These are phyloP conservation scores for Natrix natrix DNA, from an alignment of 2,797 vertebrate genomes.

Conservation along the genomic window DNA sequence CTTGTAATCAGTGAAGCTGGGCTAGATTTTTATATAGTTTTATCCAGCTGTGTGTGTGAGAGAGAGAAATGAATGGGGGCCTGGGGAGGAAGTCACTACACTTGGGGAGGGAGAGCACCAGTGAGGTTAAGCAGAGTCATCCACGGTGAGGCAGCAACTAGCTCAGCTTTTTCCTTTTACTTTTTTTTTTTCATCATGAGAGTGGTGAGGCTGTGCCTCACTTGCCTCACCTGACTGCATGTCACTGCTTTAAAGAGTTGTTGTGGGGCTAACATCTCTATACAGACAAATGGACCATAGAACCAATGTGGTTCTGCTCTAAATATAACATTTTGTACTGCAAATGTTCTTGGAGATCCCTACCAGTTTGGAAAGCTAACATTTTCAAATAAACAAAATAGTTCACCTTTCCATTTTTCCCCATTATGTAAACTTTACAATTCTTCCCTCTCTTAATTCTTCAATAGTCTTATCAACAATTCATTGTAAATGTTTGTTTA, in stretches of 20 bases:
- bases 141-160: too few species aligned
- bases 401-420: background rate
- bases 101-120: too few species aligned
- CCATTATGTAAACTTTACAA: background rate
- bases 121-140: too few species aligned
- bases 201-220: too few species aligned
- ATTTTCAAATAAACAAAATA: background rate
- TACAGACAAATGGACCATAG: background rate
- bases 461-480: background rate
- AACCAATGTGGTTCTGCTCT: background rate
- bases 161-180: too few species aligned
- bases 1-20: too few species aligned
- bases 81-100: too few species aligned
- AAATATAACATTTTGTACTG: background rate
- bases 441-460: background rate
- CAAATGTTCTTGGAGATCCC: background rate
- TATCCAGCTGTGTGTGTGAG: too few species aligned
- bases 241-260: background rate
- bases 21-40: too few species aligned
- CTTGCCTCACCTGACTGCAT: too few species aligned
- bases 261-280: background rate
- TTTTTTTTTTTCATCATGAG: too few species aligned
- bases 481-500: background rate
- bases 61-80: too few species aligned
- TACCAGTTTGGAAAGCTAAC: background rate